Percentiles rank a stretch among this genome's conserved stretches.
Conservation (phyloP, 2,888 invertebrate genomes). For the Trichacis sp. region DNA sequence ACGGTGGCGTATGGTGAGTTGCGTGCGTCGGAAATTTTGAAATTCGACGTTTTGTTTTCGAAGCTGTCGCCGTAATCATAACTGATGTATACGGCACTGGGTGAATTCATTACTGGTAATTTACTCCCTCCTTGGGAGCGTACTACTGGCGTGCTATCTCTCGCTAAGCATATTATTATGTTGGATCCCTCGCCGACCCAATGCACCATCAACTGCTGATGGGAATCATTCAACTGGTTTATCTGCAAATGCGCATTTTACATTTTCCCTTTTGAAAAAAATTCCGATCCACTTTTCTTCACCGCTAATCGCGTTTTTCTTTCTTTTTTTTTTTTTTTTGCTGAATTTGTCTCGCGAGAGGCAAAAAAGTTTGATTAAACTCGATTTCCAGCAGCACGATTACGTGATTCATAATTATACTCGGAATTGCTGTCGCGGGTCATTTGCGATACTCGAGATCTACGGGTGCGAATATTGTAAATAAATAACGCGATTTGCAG, state of each 20-base stretch:
- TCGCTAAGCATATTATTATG: constrained; percentile 87
- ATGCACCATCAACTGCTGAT: constrained; percentile 90
- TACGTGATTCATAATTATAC: neutral
- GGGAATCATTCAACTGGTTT: constrained; percentile 83
- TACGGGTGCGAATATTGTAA: too few species aligned
- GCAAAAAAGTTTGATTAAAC: neutral
- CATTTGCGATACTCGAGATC: too few species aligned
- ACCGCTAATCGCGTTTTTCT: too few species aligned
- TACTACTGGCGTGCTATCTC: constrained; percentile 75
- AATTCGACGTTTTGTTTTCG: constrained; percentile 78
- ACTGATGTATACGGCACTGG: constrained; percentile 87
- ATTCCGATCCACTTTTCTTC: too few species aligned
- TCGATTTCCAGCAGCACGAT: too few species aligned
- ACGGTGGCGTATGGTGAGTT: constrained; percentile 75
- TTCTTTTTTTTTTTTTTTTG: too few species aligned
- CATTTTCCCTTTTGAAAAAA: neutral
- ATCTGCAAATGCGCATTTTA: constrained; percentile 72
- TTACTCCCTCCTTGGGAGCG: constrained; percentile 48
- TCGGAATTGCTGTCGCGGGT: neutral
- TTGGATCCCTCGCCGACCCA: constrained; percentile 92
- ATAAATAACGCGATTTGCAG: neutral
- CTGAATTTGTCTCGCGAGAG: too few species aligned
- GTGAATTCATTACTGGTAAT: constrained; percentile 58
- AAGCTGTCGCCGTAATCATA: constrained; percentile 89
- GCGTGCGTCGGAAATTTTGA: constrained; percentile 71